Base-by-base conservation (phyloP, 1,140 invertebrate species). In the Trichomalopsis sarcophagae region DNA sequence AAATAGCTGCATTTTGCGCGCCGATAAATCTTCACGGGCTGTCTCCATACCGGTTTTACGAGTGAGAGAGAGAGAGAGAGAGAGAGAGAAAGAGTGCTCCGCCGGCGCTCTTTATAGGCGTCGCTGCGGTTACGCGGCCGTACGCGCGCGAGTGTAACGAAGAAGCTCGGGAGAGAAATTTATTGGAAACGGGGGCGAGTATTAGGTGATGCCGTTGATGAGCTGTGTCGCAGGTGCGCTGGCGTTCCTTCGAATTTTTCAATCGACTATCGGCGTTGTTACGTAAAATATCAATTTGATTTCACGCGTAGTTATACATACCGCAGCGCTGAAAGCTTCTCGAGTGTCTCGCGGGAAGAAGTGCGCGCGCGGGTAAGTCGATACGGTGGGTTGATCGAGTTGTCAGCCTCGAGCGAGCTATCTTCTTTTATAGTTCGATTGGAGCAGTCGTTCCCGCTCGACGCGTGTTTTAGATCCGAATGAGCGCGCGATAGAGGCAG, bases 1-100 rank as follows among this genome's bases (percentile, higher is more conserved):
- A 87, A 87, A 87, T 83, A 44, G 84, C 82, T 40, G 84, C n/a
- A 87, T 87, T 87, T 86, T 83, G 73, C n/a, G 73, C n/a, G 81
- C 84, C 81, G 80, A 88, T 88, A 86, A 89, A 90, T 90, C 87
- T 89, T 88, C 86, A 75, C 87, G 47, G 84, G 81, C 83, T 88
- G 85, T 88, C 87, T 88, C 81, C 3, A 21, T 88, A 89, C 86
- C 86, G 89, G 86, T 89, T 90, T 89, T 88, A 86, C 85, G 85
- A 87, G 86, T 82, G 47, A 4, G n/a, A 66, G 62, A 21, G 62
- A 66, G n/a, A n/a, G n/a, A n/a, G n/a, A n/a, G n/a, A 27, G 27
- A 27, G 62, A 21, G 62, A 47, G 44, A 47, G 44, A 36, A 36
- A 36, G 33, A 50, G 47, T 6, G 77, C 73, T n/a, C 27, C 27